Evolutionary conservation across 2,113 vertebrate species (phyloP).

Genomic region (Craseonycteris thonglongyai): DNA sequence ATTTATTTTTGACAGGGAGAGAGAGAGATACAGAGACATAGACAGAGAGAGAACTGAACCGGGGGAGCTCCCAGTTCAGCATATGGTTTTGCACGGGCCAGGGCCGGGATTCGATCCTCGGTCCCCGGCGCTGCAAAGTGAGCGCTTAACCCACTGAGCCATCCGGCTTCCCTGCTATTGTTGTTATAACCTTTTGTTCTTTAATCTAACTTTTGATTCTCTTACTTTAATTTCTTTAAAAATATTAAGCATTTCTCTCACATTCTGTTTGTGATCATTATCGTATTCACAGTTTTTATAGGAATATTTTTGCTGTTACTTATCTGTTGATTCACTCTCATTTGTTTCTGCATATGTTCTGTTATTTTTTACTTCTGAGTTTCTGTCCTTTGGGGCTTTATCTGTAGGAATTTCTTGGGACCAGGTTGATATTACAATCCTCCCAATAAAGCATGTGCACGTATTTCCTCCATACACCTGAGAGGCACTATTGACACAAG

Average conservation of each 20-base stretch:
- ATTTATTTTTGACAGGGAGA: too few relatives aligned
- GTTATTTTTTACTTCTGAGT: background rate
- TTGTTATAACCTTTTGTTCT: background rate
- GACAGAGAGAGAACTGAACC: too few relatives aligned
- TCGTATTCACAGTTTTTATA: background rate
- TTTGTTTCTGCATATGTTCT: background rate
- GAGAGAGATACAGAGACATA: too few relatives aligned
- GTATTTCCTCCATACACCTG: background rate
- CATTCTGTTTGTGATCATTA: background rate
- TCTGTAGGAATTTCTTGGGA: background rate
- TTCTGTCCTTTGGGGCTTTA: background rate
- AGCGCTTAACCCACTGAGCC: too few relatives aligned
- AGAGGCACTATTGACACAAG: background rate
- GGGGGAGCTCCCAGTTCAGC: too few relatives aligned
- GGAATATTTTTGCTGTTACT: background rate
- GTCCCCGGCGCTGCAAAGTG: too few relatives aligned
- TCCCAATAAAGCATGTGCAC: background rate
- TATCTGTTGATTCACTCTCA: background rate
- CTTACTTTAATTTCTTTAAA: background rate
- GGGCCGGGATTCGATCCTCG: too few relatives aligned
- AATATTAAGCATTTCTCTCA: background rate
- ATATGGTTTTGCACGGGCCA: too few relatives aligned
- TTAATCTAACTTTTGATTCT: background rate
- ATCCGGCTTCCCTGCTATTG: too few relatives aligned
- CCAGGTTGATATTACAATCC: background rate